Conservation (phyloP, 2,797 vertebrate genomes). For the Eutrigla gurnardus region DNA sequence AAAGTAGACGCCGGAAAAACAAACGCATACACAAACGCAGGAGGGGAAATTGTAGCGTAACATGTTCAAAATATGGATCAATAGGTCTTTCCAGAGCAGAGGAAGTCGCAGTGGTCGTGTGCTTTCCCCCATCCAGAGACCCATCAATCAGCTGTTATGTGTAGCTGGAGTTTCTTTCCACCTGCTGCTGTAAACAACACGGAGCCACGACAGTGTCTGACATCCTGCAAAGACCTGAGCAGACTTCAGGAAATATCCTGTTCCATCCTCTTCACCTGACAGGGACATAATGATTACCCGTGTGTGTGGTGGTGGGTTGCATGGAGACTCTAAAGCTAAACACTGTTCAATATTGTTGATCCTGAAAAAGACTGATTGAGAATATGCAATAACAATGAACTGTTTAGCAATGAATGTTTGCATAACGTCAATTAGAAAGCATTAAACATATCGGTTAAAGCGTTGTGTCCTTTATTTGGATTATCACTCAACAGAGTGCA, state of each 20-base stretch:
- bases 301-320: neutral
- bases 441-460: neutral
- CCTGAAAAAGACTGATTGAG: neutral
- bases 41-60: slow-evolving; percentile 25
- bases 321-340: slow-evolving; percentile 8
- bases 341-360: neutral
- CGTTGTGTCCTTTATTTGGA: slow-evolving; percentile 17
- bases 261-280: neutral
- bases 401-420: neutral
- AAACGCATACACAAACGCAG: neutral
- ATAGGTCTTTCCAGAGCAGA: slow-evolving; percentile 60
- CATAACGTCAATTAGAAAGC: neutral
- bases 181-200: slow-evolving; percentile 8
- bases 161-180: slow-evolving; percentile 19
- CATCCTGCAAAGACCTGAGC: neutral
- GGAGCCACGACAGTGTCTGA: neutral
- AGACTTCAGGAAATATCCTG: slow-evolving; percentile 1
- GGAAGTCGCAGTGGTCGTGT: slow-evolving; percentile 44
- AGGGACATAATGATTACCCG: neutral
- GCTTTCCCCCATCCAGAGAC: slow-evolving; percentile 33
- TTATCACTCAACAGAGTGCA: slow-evolving; percentile 2
- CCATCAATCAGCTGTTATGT: slow-evolving; percentile 33
- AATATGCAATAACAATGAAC: neutral
- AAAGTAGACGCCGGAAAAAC: slow-evolving; percentile 18
- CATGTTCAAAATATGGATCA: slow-evolving; percentile 50